Percentiles rank a stretch among this genome's conserved stretches.
These are phyloP conservation scores for Pogoniulus pusillus DNA, from an alignment of 2,797 vertebrate genomes.

Conservation along the genomic window DNA sequence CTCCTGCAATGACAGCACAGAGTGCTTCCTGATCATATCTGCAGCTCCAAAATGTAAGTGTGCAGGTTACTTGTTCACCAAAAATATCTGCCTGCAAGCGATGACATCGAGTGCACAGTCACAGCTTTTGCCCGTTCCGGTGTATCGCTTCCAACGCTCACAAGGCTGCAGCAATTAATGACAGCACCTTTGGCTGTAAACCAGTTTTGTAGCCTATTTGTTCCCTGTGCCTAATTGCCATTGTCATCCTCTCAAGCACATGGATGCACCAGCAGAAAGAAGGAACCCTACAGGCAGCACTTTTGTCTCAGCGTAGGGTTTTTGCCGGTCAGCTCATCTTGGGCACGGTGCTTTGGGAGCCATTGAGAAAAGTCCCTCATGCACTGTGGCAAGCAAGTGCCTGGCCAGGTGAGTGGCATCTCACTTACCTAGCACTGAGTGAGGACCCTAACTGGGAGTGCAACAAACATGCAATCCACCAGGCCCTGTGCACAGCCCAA, in stretches of 20 bases:
- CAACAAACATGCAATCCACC: not conserved
- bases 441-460: not conserved
- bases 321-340: not conserved
- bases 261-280: not conserved
- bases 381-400: not conserved
- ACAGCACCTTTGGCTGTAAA: not conserved
- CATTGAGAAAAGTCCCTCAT: not conserved
- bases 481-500: not conserved
- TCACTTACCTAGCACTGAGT: fast-evolving
- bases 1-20: not conserved
- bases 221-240: not conserved
- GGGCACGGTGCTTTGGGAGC: not conserved
- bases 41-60: not conserved
- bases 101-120: not conserved
- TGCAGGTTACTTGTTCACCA: not conserved
- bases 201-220: not conserved
- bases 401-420: not conserved
- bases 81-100: not conserved
- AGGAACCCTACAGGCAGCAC: not conserved
- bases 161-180: not conserved
- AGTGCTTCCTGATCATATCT: not conserved
- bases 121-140: not conserved
- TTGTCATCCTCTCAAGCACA: not conserved
- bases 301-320: not conserved
- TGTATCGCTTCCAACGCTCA: not conserved